Evolutionary conservation across 35 echinoderm and acorn worm genomes (phyloP).

Genomic region (Nesometra sesokonis): DNA sequence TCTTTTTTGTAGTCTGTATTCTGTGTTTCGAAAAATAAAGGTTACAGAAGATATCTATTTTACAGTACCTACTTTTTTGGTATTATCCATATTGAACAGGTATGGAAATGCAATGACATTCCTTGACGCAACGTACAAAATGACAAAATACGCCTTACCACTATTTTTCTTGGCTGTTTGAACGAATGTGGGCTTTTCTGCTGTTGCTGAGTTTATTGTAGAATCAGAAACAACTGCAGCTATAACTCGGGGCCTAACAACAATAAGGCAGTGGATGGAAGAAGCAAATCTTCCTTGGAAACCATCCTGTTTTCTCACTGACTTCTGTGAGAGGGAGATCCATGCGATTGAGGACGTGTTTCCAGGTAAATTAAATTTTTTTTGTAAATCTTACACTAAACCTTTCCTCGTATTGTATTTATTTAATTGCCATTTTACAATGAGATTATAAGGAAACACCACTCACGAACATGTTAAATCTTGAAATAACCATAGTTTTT

Average conservation of each 20-base stretch:
- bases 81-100: no score
- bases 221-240: neutral
- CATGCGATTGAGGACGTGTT: neutral
- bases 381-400: no score
- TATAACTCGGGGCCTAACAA: constrained; percentile 8
- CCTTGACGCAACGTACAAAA: constrained; percentile 27
- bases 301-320: neutral
- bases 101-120: no score
- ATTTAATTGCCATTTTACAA: no score
- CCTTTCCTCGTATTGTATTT: no score
- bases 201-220: constrained; percentile 13
- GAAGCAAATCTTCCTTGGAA: neutral
- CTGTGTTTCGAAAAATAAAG: no score
- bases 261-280: constrained; percentile 6
- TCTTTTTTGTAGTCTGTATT: no score
- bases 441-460: no score
- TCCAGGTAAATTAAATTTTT: constrained; percentile 20
- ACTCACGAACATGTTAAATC: no score
- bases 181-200: constrained; percentile 22
- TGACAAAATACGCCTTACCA: constrained; percentile 20
- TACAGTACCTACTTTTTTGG: no score
- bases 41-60: no score
- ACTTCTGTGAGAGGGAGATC: constrained; percentile 15
- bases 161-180: constrained; percentile 32
- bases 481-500: no score